Conservation (phyloP, 1,140 invertebrate genomes). For the Meteorus sp. region DNA sequence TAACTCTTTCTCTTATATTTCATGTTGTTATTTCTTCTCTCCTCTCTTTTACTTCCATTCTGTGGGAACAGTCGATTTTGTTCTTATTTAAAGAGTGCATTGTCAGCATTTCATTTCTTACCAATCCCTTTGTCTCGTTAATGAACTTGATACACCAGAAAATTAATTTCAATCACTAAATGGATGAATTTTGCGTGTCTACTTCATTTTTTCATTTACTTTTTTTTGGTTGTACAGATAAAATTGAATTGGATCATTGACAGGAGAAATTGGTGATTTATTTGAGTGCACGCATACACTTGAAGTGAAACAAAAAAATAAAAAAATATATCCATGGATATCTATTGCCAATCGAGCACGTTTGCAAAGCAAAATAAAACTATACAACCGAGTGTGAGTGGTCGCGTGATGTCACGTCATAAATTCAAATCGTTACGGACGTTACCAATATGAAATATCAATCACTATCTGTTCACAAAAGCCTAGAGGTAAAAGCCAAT, state of each 20-base stretch:
- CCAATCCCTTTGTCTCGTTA: no score
- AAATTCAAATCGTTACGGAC: slow-evolving; percentile 21
- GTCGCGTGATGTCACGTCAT: slow-evolving; percentile 8
- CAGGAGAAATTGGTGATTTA: no score
- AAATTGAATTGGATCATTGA: neutral
- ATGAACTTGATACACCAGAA: no score
- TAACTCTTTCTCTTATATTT: slow-evolving; percentile 21
- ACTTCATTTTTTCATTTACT: neutral
- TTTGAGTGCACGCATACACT: neutral
- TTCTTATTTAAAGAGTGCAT: neutral
- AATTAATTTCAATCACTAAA: no score
- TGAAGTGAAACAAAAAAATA: neutral
- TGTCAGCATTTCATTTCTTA: no score
- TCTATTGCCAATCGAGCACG: no score
- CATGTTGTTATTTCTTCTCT: neutral
- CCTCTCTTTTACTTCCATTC: neutral
- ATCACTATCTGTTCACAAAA: slow-evolving; percentile 13
- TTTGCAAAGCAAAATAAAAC: no score
- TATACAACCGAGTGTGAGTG: neutral
- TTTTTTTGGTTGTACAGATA: no score
- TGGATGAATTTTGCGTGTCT: neutral
- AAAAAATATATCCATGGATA: slow-evolving; percentile 18
- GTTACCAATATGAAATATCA: slow-evolving; percentile 19
- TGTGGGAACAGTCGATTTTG: neutral
- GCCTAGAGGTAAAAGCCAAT: slow-evolving; percentile 17